phyloP scores from a whole-genome alignment of 2,888 invertebrate genomes.

The Athrips mouffetella region DNA sequence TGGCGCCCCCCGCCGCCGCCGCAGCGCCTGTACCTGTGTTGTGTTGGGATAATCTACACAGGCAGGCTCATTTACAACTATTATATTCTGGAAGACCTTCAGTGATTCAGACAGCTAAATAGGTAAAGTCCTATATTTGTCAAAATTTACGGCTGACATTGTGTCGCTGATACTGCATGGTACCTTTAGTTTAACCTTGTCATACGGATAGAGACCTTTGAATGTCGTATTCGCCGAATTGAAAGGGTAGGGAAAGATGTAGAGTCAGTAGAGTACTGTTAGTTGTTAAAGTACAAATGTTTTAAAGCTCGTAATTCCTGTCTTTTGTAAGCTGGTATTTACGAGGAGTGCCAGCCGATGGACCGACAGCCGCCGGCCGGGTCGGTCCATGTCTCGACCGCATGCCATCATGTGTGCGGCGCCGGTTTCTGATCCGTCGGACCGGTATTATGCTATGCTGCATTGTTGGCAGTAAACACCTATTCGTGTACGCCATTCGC shows the following conservation, averaged over 20 bases:
- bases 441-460: slow-evolving; percentile 1
- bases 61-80: slow-evolving; percentile 5
- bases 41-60: slow-evolving; percentile 5
- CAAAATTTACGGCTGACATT: slow-evolving; percentile 5
- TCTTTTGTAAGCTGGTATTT: not conserved
- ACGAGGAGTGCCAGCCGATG: not conserved
- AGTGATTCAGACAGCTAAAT: not conserved
- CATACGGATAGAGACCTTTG: slow-evolving; percentile 5
- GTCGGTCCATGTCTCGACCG: not conserved
- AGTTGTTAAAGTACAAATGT: not conserved
- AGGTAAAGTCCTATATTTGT: not conserved
- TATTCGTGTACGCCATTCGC: not conserved
- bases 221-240: not conserved
- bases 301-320: not conserved
- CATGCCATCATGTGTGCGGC: slow-evolving; percentile 1
- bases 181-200: slow-evolving; percentile 9
- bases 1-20: slow-evolving; percentile 25
- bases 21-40: slow-evolving; percentile 35
- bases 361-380: not conserved
- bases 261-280: not conserved
- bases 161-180: slow-evolving; percentile 12
- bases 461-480: slow-evolving; percentile 8
- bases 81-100: slow-evolving; percentile 7
- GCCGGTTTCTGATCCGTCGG: slow-evolving; percentile 2
- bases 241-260: not conserved